These are phyloP conservation scores for Polyodon spathula DNA, from an alignment of 2,113 vertebrate genomes.

Conservation along the genomic window DNA sequence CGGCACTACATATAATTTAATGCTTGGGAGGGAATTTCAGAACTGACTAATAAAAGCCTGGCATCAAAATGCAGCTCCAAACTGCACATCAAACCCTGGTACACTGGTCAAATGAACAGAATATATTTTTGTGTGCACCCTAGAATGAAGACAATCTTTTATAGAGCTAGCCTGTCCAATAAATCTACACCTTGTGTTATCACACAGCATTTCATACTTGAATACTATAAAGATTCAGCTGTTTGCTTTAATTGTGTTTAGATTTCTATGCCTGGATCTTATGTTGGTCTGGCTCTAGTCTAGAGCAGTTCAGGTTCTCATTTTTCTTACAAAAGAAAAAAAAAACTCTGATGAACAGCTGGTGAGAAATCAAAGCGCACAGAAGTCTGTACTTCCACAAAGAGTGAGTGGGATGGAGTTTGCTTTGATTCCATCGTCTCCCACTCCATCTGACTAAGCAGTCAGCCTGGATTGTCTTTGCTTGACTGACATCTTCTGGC, in stretches of 20 bases:
- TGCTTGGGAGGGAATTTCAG: too few relatives aligned
- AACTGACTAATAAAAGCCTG: too few relatives aligned
- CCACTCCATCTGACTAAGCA: background rate
- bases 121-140: too few relatives aligned
- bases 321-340: background rate
- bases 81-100: too few relatives aligned
- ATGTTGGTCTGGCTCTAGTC: background rate
- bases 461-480: background rate
- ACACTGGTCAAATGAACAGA: too few relatives aligned
- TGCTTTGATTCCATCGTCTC: background rate
- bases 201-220: too few relatives aligned
- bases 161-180: too few relatives aligned
- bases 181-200: too few relatives aligned
- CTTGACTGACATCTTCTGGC: constrained; percentile 1
- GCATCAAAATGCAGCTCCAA: too few relatives aligned
- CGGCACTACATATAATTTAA: too few relatives aligned
- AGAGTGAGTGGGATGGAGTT: background rate
- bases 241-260: background rate
- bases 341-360: background rate
- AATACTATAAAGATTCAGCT: background rate
- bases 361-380: background rate
- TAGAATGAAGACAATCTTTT: too few relatives aligned
- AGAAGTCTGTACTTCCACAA: background rate
- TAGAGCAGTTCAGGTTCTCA: background rate
- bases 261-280: background rate